phyloP scores from a whole-genome alignment of 2,888 invertebrate species.

The Hanleya hanleyi region DNA sequence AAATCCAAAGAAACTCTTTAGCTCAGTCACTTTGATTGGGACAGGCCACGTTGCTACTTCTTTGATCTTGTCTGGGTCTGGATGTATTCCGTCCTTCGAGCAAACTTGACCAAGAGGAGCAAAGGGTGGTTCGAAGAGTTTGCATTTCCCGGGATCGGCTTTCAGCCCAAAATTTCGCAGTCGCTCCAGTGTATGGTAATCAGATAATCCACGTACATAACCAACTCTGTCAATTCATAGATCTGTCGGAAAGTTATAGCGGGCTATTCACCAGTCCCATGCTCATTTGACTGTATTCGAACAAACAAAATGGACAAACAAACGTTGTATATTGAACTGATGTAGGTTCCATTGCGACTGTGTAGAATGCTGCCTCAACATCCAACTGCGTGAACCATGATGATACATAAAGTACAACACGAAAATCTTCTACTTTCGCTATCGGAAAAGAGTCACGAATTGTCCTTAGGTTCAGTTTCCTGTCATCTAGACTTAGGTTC shows the following conservation, averaged over 20 bases:
- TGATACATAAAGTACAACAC: neutral
- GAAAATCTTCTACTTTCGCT: neutral
- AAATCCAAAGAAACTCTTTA: neutral
- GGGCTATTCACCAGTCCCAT: conserved; percentile 4
- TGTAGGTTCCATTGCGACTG: neutral
- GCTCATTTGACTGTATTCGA: neutral
- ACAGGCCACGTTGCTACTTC: neutral
- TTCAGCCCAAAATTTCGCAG: neutral
- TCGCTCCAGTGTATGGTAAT: neutral
- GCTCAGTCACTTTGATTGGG: neutral
- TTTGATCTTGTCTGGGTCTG: neutral
- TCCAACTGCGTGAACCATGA: neutral
- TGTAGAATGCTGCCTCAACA: neutral
- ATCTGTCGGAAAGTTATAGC: neutral
- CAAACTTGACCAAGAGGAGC: neutral
- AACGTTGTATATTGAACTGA: neutral
- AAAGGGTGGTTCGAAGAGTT: neutral
- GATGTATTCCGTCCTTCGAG: neutral
- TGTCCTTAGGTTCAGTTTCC: neutral
- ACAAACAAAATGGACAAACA: neutral
- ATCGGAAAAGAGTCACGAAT: neutral
- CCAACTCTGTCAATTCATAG: neutral
- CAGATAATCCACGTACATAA: neutral
- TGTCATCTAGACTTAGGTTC: neutral
- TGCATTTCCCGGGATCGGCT: neutral